A percentile compares a stretch with the other conserved stretches of the same genome.
phyloP scores from a whole-genome alignment of 1,140 invertebrate genomes.

The Popillia japonica region DNA sequence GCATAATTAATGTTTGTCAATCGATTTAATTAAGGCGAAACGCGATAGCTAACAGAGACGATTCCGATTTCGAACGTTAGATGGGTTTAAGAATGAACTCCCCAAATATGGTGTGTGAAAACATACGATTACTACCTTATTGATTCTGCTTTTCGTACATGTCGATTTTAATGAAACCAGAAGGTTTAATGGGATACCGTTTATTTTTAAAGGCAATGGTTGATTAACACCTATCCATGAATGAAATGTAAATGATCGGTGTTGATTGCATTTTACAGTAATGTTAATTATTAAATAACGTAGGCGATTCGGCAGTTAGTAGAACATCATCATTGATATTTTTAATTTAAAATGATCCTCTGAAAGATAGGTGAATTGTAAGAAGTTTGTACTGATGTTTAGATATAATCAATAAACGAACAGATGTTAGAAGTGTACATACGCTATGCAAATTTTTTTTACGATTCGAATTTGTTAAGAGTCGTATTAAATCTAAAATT shows the following conservation, averaged over 20 bases:
- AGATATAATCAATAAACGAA: neutral
- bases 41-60: neutral
- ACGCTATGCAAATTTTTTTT: constrained; percentile 12
- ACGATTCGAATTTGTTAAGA: neutral
- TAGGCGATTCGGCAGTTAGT: neutral
- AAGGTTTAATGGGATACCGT: neutral
- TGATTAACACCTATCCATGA: neutral
- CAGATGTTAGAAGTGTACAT: neutral
- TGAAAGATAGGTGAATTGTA: neutral
- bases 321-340: neutral
- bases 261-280: neutral
- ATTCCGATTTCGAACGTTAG: neutral
- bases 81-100: neutral
- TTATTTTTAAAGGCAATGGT: neutral
- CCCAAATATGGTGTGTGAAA: constrained; percentile 11
- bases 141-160: neutral
- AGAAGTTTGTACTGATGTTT: neutral
- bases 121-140: neutral
- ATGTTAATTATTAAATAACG: neutral
- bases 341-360: neutral
- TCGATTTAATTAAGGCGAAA: constrained; percentile 2
- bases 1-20: neutral
- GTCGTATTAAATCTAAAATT: neutral
- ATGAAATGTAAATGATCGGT: constrained; percentile 14
- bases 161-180: neutral